A percentile compares a stretch with the other conserved stretches of the same genome.
Evolutionary conservation across 2,113 vertebrate species (phyloP).

Genomic region (Epinephelus moara): DNA sequence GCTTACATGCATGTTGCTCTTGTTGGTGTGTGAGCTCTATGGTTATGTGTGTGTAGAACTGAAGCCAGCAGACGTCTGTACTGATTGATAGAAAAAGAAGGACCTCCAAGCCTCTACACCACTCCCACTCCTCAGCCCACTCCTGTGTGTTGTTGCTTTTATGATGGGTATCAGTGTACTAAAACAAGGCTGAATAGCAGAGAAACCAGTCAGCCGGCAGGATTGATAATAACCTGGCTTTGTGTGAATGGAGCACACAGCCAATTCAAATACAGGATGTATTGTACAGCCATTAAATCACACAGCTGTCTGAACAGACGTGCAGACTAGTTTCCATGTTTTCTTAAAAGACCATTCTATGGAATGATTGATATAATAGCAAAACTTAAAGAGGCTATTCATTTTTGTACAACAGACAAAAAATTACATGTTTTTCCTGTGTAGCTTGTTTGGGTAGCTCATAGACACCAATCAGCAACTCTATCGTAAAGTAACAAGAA

Average conservation of each 20-base stretch:
- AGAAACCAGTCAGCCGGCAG: constrained; percentile 66
- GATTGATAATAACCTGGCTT: constrained; percentile 79
- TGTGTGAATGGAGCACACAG: constrained; percentile 70
- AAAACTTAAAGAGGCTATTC: constrained; percentile 61
- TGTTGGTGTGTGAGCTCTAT: constrained; percentile 11
- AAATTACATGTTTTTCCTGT: not conserved
- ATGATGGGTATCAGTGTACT: constrained; percentile 81
- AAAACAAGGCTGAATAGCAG: constrained; percentile 77
- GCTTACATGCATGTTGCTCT: constrained; percentile 22
- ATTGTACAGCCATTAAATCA: constrained; percentile 73
- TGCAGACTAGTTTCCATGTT: constrained; percentile 67
- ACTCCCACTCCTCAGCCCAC: constrained; percentile 8
- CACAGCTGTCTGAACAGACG: constrained; percentile 71
- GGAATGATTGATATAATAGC: constrained; percentile 63
- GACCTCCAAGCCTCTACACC: constrained; percentile 53
- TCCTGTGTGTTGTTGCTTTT: constrained; percentile 73
- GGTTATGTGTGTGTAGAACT: constrained; percentile 38
- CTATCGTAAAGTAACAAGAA: not conserved
- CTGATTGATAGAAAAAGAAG: constrained; percentile 63
- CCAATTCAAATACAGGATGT: constrained; percentile 83
- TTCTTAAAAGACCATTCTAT: constrained; percentile 65
- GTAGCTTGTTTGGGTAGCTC: constrained; percentile 18
- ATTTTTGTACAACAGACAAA: constrained; percentile 34
- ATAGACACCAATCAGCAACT: constrained; percentile 7
- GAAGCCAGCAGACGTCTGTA: constrained; percentile 58